phyloP scores from a whole-genome alignment of 2,888 invertebrate genomes.

The Hetaerina titia region DNA sequence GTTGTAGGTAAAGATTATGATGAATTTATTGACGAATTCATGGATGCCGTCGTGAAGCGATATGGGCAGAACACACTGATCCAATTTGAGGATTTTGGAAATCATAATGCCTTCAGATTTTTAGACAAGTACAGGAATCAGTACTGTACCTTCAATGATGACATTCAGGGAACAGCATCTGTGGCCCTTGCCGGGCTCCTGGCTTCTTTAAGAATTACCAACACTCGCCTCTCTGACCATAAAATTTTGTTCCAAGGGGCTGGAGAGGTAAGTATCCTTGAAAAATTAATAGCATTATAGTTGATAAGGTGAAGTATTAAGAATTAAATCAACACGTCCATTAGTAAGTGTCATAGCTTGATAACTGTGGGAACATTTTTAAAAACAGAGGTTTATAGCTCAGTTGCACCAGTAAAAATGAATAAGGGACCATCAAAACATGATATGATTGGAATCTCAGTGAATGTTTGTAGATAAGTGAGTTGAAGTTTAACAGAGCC shows the following conservation, averaged over 20 bases:
- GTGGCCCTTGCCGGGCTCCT: conserved; percentile 97
- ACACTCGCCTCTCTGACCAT: conserved; percentile 89
- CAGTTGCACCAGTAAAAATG: too few species aligned
- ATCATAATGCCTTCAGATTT: conserved; percentile 96
- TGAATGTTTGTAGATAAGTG: too few species aligned
- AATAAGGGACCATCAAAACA: too few species aligned
- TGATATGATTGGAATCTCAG: too few species aligned
- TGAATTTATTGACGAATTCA: conserved; percentile 97
- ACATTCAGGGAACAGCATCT: conserved; percentile 98
- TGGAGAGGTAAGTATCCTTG: conserved; percentile 81
- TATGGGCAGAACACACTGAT: conserved; percentile 92
- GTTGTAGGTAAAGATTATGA: conserved; percentile 93
- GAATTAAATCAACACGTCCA: too few species aligned
- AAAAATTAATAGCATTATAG: not conserved
- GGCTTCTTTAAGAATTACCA: conserved; percentile 91
- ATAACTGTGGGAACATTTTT: too few species aligned
- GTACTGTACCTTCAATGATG: conserved; percentile 99
- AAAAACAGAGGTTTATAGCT: too few species aligned
- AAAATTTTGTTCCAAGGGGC: conserved; percentile 95
- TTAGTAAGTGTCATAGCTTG: too few species aligned
- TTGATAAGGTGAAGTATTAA: too few species aligned
- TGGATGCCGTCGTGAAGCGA: conserved; percentile 93
- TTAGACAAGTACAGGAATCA: conserved; percentile 92
- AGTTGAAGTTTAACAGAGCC: too few species aligned
- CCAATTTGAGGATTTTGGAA: conserved; percentile 99